Evolutionary conservation across 2,113 vertebrate genomes (phyloP).

Genomic region (Siniperca chuatsi): DNA sequence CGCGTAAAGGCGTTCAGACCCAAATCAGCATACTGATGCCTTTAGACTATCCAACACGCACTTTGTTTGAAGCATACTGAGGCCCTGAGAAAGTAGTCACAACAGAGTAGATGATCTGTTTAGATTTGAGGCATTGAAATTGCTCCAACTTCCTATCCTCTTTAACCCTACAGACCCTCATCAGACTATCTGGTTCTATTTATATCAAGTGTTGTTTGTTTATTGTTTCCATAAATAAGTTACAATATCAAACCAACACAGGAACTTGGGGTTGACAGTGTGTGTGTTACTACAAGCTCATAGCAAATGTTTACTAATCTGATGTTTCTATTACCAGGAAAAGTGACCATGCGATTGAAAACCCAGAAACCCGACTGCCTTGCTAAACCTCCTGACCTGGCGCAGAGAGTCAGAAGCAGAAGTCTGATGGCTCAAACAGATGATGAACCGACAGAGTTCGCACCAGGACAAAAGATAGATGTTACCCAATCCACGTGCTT

Average conservation of each 20-base stretch:
- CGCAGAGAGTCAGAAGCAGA: constrained; percentile 42
- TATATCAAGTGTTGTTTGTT: neutral
- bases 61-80: neutral
- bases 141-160: neutral
- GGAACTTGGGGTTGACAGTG: neutral
- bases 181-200: neutral
- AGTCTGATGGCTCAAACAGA: constrained; percentile 31
- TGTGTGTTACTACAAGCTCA: neutral
- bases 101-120: too few relatives aligned
- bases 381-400: constrained; percentile 52
- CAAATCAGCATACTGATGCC: neutral
- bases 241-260: neutral
- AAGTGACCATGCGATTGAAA: constrained; percentile 29
- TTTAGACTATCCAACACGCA: neutral
- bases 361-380: constrained; percentile 41
- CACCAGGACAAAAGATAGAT: constrained; percentile 79
- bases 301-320: constrained; percentile 16
- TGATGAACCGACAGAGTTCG: constrained; percentile 57
- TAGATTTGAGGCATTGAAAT: too few relatives aligned
- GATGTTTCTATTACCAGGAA: constrained; percentile 56
- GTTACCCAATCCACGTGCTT: constrained; percentile 81
- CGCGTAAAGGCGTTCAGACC: too few relatives aligned
- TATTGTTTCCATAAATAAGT: neutral
- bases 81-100: neutral
- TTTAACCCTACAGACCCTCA: neutral